phyloP scores from a whole-genome alignment of 2,113 vertebrate species.

The Phylloscopus whistleri region DNA sequence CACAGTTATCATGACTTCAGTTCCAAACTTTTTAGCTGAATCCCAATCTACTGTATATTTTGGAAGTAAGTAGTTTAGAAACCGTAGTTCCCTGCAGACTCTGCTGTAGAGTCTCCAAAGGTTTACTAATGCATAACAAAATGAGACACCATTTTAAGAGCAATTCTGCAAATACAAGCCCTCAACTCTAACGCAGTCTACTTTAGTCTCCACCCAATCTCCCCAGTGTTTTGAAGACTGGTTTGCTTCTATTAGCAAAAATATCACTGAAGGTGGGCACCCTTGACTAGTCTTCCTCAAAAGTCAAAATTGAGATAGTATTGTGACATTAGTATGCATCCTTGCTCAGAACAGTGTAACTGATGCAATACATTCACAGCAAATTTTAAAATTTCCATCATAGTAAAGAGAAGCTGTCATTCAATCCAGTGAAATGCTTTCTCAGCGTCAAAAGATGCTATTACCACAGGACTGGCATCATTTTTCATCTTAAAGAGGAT shows the following conservation, averaged over 20 bases:
- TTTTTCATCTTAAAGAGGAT: conserved; percentile 75
- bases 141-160: not conserved
- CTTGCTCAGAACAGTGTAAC: conserved; percentile 10
- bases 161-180: not conserved
- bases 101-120: conserved; percentile 4
- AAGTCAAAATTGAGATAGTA: conserved; percentile 18
- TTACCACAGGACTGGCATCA: conserved; percentile 63
- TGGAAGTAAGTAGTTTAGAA: not conserved
- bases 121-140: not conserved
- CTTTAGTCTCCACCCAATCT: not conserved
- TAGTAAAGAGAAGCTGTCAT: conserved; percentile 59
- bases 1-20: not conserved
- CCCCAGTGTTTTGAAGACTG: not conserved
- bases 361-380: conserved; percentile 44
- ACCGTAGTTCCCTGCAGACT: not conserved
- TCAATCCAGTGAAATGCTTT: conserved; percentile 66
- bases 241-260: conserved; percentile 6
- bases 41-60: not conserved
- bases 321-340: conserved; percentile 5
- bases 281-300: not conserved
- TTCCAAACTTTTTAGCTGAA: conserved; percentile 27
- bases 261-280: not conserved
- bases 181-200: not conserved
- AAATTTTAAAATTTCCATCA: conserved; percentile 66
- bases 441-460: conserved; percentile 69